phyloP scores from a whole-genome alignment of 2,113 vertebrate genomes.

The Macrotus californicus region DNA sequence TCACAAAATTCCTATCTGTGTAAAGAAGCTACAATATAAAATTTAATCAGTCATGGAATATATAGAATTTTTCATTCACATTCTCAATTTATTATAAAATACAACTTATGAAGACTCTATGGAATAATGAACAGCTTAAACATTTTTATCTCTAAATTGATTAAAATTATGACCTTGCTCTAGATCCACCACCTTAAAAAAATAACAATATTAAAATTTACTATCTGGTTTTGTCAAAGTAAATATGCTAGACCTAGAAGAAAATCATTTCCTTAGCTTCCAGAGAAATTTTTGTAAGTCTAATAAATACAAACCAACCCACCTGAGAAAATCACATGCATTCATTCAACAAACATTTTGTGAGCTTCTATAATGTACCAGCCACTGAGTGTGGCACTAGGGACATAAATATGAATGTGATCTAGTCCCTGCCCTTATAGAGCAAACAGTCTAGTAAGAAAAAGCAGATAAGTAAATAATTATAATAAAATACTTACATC shows the following conservation, averaged over 20 bases:
- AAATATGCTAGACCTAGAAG: background rate
- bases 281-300: constrained; percentile 24
- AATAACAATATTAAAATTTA: constrained; percentile 36
- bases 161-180: constrained; percentile 13
- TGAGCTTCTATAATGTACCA: background rate
- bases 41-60: background rate
- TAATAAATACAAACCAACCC: constrained; percentile 23
- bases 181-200: background rate
- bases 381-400: background rate
- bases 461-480: constrained; percentile 12
- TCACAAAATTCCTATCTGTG: constrained; percentile 92
- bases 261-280: constrained; percentile 37
- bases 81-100: constrained; percentile 38
- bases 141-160: constrained; percentile 28
- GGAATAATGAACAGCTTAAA: background rate
- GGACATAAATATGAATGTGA: constrained; percentile 19
- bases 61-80: constrained; percentile 19
- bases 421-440: background rate
- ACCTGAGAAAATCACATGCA: background rate
- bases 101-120: background rate
- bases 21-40: constrained; percentile 91
- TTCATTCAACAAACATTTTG: constrained; percentile 25
- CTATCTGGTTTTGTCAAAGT: constrained; percentile 21
- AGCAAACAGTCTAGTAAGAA: constrained; percentile 23
- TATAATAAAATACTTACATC: constrained; percentile 87